Base-by-base conservation (phyloP, 92 coral and sea anemone species). In the Actinernus sp. region DNA sequence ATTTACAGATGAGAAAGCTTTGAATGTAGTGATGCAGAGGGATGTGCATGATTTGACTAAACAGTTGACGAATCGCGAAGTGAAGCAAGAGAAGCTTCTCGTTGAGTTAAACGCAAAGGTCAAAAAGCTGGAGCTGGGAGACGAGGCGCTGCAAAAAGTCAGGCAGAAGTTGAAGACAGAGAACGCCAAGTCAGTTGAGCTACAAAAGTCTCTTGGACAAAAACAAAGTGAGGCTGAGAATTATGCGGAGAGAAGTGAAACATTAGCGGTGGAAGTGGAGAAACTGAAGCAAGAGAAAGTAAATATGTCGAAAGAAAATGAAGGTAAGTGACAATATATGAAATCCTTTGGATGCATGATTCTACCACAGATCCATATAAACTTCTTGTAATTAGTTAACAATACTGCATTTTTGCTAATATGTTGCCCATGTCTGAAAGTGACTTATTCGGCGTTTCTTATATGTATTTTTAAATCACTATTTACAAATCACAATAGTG, bases 141-240 rank as follows among this genome's bases (percentile, higher is more conserved):
- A 90, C 45, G 97, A 85, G 32, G 83, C 75, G 45, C 49, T 90
- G 33, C 83, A 67, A n/a, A 80, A 86, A 62, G 59, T 64, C 10
- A 74, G 62, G 55, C 83, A 62, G 31, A 85, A 71, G 46, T 55
- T 77, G 23, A 90, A 80, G 40, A 55, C 39, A 1, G 88, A 85
- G 41, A 71, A 63, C 25, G 84, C 79, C 0, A 80, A 73, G 63
- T 59, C 48, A 18, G 32, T 70, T 28, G 92, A 84, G 29, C 66
- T 86, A 31, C 63, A 75, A 33, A 44, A 53, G 3, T 59, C 70
- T 27, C 29, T 85, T n/a, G 88, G 66, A 55, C 55, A 58, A 14
- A 78, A 65, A 45, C 72, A 61, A 27, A 17, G 49, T 31, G 57
- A 70, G 38, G 63, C 60, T 30, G 92, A 90, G 37, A 67, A 45